These are phyloP conservation scores for Helleia helle DNA, from an alignment of 2,888 invertebrate genomes.

Conservation along the genomic window DNA sequence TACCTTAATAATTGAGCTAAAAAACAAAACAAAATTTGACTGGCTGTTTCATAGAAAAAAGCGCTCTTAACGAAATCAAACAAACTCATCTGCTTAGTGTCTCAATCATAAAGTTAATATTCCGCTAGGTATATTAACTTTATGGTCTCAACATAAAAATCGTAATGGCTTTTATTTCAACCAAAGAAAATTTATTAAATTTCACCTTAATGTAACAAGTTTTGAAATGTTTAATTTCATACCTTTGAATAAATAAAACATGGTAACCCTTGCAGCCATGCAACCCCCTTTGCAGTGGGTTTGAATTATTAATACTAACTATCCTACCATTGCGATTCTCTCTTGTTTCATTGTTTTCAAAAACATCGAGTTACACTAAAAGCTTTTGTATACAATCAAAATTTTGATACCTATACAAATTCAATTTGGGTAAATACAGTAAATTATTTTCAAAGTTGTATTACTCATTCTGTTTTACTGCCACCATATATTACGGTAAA, in stretches of 20 bases:
- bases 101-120: too few species aligned
- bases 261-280: constrained; percentile 17
- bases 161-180: too few species aligned
- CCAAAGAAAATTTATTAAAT: too few species aligned
- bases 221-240: too few species aligned
- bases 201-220: too few species aligned
- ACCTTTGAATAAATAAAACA: neutral
- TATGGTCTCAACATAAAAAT: too few species aligned
- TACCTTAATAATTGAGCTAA: too few species aligned
- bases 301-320: constrained; percentile 26
- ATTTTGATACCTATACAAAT: neutral
- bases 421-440: neutral
- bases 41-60: too few species aligned
- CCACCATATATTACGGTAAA: neutral
- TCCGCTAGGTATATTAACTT: too few species aligned
- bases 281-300: constrained; percentile 23
- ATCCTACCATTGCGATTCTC: constrained; percentile 22
- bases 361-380: constrained; percentile 1
- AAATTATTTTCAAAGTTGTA: neutral
- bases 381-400: neutral
- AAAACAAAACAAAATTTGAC: too few species aligned
- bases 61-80: too few species aligned
- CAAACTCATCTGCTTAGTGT: too few species aligned
- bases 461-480: constrained; percentile 1
- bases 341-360: constrained; percentile 18